Conservation (phyloP, 2,888 invertebrate species). For the Amiota communis region DNA sequence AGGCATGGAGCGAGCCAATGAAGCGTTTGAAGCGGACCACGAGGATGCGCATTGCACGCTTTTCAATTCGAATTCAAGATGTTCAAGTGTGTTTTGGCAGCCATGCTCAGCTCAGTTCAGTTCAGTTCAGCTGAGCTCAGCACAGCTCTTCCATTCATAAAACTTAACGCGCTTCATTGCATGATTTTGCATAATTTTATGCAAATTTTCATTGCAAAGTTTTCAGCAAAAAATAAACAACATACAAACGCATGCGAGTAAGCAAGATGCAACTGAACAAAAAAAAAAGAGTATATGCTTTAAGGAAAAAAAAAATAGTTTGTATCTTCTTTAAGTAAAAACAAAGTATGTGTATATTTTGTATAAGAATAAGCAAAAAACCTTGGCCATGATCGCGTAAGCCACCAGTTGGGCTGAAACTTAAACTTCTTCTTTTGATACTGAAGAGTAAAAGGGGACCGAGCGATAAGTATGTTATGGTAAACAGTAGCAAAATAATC, state of each 20-base stretch:
- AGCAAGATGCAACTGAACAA: not conserved
- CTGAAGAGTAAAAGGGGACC: not conserved
- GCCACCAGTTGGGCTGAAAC: slow-evolving; percentile 12
- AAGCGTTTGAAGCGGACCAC: not conserved
- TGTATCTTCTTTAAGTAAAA: not conserved
- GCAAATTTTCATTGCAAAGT: slow-evolving; percentile 52
- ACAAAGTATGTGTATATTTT: not conserved
- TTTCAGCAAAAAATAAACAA: not conserved
- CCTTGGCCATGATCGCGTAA: slow-evolving; percentile 2
- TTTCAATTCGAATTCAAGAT: too few relatives aligned
- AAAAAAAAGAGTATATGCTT: not conserved
- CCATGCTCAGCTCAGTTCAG: not conserved
- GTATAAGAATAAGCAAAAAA: not conserved
- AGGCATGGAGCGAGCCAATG: not conserved
- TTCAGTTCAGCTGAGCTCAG: slow-evolving; percentile 42
- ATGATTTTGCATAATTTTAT: slow-evolving; percentile 67
- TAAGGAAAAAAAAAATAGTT: not conserved
- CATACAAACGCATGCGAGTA: not conserved
- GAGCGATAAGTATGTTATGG: too few relatives aligned
- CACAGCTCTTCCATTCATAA: slow-evolving; percentile 57
- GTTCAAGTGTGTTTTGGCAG: too few relatives aligned
- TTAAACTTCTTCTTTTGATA: not conserved
- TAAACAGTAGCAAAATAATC: slow-evolving; percentile 66
- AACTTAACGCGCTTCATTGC: slow-evolving; percentile 53
- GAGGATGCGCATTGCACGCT: too few relatives aligned